phyloP scores from a whole-genome alignment of 2,888 invertebrate genomes.

The Peribatodes rhomboidaria region DNA sequence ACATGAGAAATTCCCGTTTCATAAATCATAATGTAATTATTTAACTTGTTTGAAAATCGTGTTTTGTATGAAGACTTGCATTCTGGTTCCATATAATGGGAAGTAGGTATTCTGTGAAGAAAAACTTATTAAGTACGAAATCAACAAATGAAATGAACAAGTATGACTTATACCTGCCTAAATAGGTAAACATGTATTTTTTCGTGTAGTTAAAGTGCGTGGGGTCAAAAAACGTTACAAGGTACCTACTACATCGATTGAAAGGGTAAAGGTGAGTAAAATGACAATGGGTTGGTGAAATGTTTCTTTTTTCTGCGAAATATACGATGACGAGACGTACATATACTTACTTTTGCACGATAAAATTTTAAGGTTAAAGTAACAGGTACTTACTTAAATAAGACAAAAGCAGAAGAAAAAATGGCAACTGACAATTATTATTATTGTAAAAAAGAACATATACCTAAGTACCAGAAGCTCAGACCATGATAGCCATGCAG shows the following conservation, averaged over 20 bases:
- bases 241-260: slow-evolving; percentile 10
- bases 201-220: neutral
- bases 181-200: too few relatives aligned
- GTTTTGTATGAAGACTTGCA: too few relatives aligned
- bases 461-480: too few relatives aligned
- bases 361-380: neutral
- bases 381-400: neutral
- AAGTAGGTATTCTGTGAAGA: too few relatives aligned
- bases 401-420: neutral
- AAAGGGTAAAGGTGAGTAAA: slow-evolving; percentile 10
- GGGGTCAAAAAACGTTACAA: slow-evolving; percentile 15
- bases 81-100: too few relatives aligned
- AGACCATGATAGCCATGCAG: too few relatives aligned
- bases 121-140: too few relatives aligned
- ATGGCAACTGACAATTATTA: neutral
- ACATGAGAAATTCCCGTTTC: too few relatives aligned
- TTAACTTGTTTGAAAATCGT: too few relatives aligned
- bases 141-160: neutral
- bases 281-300: neutral
- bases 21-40: too few relatives aligned
- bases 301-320: neutral
- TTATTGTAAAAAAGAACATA: too few relatives aligned
- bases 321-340: neutral
- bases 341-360: too few relatives aligned
- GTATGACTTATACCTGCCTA: neutral